Percentiles rank a stretch among this genome's conserved stretches.
Conservation (phyloP, 1,140 invertebrate genomes). For the Pachyrhynchus sulphureomaculatus region DNA sequence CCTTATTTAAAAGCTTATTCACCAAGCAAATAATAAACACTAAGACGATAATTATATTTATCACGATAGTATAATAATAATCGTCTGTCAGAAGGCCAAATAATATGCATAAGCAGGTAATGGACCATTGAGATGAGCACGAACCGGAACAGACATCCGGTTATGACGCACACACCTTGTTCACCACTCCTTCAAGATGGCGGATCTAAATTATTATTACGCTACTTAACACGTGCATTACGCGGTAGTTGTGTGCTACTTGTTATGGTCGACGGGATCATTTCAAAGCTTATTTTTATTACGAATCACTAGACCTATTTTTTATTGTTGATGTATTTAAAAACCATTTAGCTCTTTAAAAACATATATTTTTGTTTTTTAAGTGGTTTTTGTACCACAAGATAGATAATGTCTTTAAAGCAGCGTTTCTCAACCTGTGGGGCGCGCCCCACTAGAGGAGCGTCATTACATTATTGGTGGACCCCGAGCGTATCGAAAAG, state of each 20-base stretch:
- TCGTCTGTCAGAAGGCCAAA: slow-evolving; percentile 1
- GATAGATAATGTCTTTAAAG: no score
- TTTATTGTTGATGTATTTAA: no score
- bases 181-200: slow-evolving; percentile 28
- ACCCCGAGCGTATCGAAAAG: no score
- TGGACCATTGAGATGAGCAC: slow-evolving; percentile 42
- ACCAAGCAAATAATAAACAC: neutral
- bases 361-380: no score
- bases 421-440: no score
- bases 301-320: neutral
- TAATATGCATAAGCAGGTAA: slow-evolving; percentile 29
- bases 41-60: slow-evolving; percentile 2
- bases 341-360: no score
- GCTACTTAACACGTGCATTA: slow-evolving; percentile 6
- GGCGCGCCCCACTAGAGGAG: no score
- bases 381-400: no score
- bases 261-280: slow-evolving; percentile 19
- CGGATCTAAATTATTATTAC: slow-evolving; percentile 21
- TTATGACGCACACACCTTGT: slow-evolving; percentile 32
- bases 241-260: slow-evolving; percentile 9
- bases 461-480: no score
- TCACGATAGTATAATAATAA: neutral
- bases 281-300: slow-evolving; percentile 12
- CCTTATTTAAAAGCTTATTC: no score
- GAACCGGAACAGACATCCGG: slow-evolving; percentile 44